Evolutionary conservation across 2,113 vertebrate genomes (phyloP), one percentile per base, ranked within the genome.

Genomic region (Casuarius casuarius): DNA sequence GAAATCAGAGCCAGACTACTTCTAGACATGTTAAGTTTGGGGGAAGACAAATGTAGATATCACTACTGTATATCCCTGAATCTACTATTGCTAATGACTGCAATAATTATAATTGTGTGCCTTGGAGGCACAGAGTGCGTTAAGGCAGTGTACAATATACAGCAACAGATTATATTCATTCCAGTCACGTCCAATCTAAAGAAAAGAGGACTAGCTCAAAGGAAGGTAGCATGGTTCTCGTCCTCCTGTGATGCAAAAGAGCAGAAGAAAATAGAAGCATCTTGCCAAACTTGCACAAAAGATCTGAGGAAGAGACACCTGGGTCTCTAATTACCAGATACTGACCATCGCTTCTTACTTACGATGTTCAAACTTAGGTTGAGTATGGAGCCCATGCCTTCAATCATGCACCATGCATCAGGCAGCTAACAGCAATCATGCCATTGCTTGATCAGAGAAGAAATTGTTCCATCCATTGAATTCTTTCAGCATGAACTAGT

Each of bases 281-380:
- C 31, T 14, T 40, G 33, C 29, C 54, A 31, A 2, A 40, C 13
- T 56, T 61, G 23, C 20, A n/a, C 20, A 25, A 38, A 54, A 72
- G 15, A n/a, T 6, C 7, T 63, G 33, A 31, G 10, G 52, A 63
- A 75, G 28, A 20, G 71, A 17, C 8, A 11, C 4, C 15, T 10
- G 31, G 4, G 33, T 65, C 11, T 51, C 33, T 49, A 4, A 20
- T 16, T 21, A 17, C 38, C 29, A 26, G 12, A 4, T 13, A 5
- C 5, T 12, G 49, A 49, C 71, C 0, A 0, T 9, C 49, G 2
- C 35, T 31, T 8, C 40, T n/a, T 7, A 11, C 0, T 0, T 6
- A 6, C 0, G 0, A 8, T 6, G 31, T 10, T 66, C 68, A 56
- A 14, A 17, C 4, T 9, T 4, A 8, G 0, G 5, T 61, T 59